These are phyloP conservation scores for silkworm (Bombyx mori) DNA, from an alignment of 1,140 invertebrate species.

Conservation along the genomic window DNA sequence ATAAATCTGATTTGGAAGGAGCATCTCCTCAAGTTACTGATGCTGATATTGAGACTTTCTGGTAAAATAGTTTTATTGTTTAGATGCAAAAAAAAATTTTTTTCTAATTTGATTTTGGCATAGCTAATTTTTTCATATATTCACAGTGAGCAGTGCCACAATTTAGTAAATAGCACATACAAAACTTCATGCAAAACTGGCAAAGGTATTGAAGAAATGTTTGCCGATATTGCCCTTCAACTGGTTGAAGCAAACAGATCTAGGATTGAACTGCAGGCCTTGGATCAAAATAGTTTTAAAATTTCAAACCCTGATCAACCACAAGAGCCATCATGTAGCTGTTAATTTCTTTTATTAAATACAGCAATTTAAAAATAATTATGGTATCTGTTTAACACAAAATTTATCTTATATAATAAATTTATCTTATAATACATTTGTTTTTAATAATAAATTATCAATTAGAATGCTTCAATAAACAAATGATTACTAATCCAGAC, in stretches of 20 bases:
- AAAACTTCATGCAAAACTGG: slow-evolving; percentile 93
- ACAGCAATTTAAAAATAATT: too few species aligned
- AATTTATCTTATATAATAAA: background rate
- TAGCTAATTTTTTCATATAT: slow-evolving; percentile 10
- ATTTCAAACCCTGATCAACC: slow-evolving; percentile 77
- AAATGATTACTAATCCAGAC: too few species aligned
- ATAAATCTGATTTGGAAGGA: slow-evolving; percentile 86
- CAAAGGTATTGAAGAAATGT: slow-evolving; percentile 91
- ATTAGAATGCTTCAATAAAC: too few species aligned
- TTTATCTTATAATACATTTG: background rate
- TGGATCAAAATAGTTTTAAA: slow-evolving; percentile 85
- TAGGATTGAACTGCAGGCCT: slow-evolving; percentile 84
- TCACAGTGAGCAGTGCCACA: slow-evolving; percentile 91
- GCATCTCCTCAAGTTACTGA: slow-evolving; percentile 84
- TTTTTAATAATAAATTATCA: too few species aligned
- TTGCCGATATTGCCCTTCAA: slow-evolving; percentile 86
- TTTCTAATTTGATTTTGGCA: too few species aligned
- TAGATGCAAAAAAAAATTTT: background rate
- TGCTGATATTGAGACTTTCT: slow-evolving; percentile 91
- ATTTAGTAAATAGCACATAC: slow-evolving; percentile 89
- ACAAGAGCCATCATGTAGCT: slow-evolving; percentile 76
- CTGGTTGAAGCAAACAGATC: slow-evolving; percentile 84
- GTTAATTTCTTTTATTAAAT: slow-evolving; percentile 48
- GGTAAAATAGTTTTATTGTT: slow-evolving; percentile 67
- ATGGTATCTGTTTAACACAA: background rate